Evolutionary conservation across 2,888 invertebrate genomes (phyloP).

Genomic region (Nomada flava): DNA sequence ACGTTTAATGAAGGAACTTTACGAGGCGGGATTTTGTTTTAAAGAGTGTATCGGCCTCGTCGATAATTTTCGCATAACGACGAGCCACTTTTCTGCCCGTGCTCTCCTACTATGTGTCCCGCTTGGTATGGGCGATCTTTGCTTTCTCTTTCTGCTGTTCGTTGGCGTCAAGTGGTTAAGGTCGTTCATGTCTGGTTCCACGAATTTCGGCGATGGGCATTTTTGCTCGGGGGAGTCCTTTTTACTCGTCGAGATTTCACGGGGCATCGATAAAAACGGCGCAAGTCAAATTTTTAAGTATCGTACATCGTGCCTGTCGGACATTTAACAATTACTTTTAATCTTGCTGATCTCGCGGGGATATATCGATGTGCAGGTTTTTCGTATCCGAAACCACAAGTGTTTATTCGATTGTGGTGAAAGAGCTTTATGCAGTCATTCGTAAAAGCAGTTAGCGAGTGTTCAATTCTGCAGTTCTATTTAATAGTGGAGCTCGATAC

Average conservation of each 20-base stretch:
- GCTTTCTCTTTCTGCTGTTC: constrained; percentile 30
- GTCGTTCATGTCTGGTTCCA: constrained; percentile 15
- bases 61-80: constrained; percentile 79
- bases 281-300: no score
- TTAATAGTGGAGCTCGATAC: no score
- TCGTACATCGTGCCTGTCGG: no score
- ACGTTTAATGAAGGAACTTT: constrained; percentile 83
- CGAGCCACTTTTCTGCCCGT: constrained; percentile 55
- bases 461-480: no score
- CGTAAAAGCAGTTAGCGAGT: no score
- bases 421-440: no score
- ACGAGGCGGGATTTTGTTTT: constrained; percentile 82
- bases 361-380: no score
- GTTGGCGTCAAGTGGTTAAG: constrained; percentile 45
- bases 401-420: no score
- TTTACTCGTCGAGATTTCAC: not conserved
- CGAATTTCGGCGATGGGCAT: constrained; percentile 14
- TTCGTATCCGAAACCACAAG: no score
- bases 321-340: no score
- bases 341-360: no score
- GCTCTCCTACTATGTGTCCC: constrained; percentile 43
- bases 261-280: no score
- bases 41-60: constrained; percentile 78
- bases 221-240: not conserved
- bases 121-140: constrained; percentile 38